phyloP scores from a whole-genome alignment of 2,888 invertebrate genomes.

The Dolichopus griseipennis region DNA sequence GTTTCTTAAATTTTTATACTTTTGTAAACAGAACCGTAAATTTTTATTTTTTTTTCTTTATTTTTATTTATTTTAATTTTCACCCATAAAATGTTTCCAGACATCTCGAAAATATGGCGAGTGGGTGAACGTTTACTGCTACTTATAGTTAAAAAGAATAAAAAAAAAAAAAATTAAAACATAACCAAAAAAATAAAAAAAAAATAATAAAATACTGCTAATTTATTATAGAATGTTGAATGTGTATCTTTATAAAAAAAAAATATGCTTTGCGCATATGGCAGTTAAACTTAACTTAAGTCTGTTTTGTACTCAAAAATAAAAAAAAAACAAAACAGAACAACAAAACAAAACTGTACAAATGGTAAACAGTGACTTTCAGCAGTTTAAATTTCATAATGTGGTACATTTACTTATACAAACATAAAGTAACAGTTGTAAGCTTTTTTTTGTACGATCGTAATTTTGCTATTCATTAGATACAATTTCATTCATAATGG shows the following conservation, averaged over 20 bases:
- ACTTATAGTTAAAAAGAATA: not conserved
- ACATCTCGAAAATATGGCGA: not conserved
- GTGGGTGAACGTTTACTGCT: not conserved
- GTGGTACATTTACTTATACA: too few relatives aligned
- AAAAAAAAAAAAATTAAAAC: not conserved
- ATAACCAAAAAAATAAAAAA: not conserved
- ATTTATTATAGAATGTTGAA: too few relatives aligned
- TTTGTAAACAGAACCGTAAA: slow-evolving; percentile 1
- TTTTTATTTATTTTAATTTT: not conserved
- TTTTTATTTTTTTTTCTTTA: not conserved
- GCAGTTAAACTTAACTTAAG: too few relatives aligned
- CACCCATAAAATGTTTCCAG: not conserved
- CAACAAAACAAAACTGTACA: too few relatives aligned
- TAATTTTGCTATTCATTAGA: too few relatives aligned
- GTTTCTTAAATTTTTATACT: not conserved
- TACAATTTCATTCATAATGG: too few relatives aligned
- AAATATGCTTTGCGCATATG: not conserved
- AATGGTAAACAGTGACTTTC: too few relatives aligned
- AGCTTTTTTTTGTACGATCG: too few relatives aligned
- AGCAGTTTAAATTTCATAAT: too few relatives aligned
- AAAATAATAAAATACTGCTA: not conserved
- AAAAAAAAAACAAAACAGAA: too few relatives aligned
- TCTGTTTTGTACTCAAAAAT: too few relatives aligned
- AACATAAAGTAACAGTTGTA: too few relatives aligned
- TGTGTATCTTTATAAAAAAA: not conserved